Conservation (phyloP, 2,888 invertebrate species). For the Thymelicus sylvestris region DNA sequence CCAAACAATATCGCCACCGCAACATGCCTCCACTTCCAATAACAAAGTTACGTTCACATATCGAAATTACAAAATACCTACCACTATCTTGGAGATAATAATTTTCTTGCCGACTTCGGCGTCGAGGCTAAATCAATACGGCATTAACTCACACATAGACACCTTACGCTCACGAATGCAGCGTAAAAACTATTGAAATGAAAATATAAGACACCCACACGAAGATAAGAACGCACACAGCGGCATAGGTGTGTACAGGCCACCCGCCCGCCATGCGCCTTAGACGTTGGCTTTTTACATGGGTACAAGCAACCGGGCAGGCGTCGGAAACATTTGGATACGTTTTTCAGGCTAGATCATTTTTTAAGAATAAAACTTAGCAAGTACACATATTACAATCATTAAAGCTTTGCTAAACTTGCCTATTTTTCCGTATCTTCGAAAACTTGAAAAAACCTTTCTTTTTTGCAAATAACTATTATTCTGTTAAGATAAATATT, state of each 20-base stretch:
- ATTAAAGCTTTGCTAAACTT: too few species aligned
- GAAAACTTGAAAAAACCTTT: too few species aligned
- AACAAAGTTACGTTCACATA: constrained; percentile 30
- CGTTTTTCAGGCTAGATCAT: neutral
- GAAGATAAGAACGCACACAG: constrained; percentile 64
- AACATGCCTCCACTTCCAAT: constrained; percentile 10
- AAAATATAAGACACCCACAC: constrained; percentile 76
- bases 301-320: constrained; percentile 73
- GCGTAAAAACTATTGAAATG: constrained; percentile 82
- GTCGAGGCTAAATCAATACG: constrained; percentile 76
- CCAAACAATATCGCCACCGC: constrained; percentile 2
- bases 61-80: constrained; percentile 37
- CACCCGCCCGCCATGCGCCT: constrained; percentile 64
- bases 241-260: constrained; percentile 52
- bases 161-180: constrained; percentile 68
- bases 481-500: too few species aligned
- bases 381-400: too few species aligned
- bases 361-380: neutral
- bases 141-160: constrained; percentile 75
- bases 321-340: constrained; percentile 60
- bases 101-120: constrained; percentile 72
- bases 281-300: constrained; percentile 84
- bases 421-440: too few species aligned
- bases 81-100: constrained; percentile 67
- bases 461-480: too few species aligned